Percentiles rank a stretch among this genome's conserved stretches.
These are phyloP conservation scores for Odocoileus hemionus DNA, from an alignment of 2,113 vertebrate species.

Conservation along the genomic window DNA sequence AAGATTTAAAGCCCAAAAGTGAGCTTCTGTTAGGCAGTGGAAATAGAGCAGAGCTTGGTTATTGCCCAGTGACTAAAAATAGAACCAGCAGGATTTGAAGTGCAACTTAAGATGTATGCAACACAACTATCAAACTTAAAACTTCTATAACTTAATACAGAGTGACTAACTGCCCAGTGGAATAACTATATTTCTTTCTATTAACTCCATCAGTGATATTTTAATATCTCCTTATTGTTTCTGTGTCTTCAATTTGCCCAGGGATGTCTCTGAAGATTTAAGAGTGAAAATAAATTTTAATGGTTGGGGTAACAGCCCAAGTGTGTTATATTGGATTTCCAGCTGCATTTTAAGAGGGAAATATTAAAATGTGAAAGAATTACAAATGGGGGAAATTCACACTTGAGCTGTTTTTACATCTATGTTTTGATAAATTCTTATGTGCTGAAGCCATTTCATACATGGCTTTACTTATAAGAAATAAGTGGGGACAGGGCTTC, in stretches of 20 bases:
- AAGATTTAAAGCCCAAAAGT: not conserved
- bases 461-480: not conserved
- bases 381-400: constrained; percentile 22
- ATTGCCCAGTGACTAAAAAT: not conserved
- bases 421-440: not conserved
- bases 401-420: constrained; percentile 2
- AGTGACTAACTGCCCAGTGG: not conserved
- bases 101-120: not conserved
- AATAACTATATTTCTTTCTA: not conserved
- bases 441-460: not conserved
- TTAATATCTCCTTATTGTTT: not conserved
- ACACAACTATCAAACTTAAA: not conserved
- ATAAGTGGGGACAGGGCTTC: not conserved
- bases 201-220: not conserved
- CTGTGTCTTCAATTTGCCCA: not conserved
- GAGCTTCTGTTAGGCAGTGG: not conserved
- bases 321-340: not conserved
- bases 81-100: not conserved
- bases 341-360: not conserved
- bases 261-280: not conserved
- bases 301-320: not conserved
- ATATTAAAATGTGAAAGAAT: constrained; percentile 47
- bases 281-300: constrained; percentile 24
- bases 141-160: not conserved
- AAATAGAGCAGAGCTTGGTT: not conserved